phyloP scores from a whole-genome alignment of 2,797 vertebrate genomes.

The Orestias chungarensis region DNA sequence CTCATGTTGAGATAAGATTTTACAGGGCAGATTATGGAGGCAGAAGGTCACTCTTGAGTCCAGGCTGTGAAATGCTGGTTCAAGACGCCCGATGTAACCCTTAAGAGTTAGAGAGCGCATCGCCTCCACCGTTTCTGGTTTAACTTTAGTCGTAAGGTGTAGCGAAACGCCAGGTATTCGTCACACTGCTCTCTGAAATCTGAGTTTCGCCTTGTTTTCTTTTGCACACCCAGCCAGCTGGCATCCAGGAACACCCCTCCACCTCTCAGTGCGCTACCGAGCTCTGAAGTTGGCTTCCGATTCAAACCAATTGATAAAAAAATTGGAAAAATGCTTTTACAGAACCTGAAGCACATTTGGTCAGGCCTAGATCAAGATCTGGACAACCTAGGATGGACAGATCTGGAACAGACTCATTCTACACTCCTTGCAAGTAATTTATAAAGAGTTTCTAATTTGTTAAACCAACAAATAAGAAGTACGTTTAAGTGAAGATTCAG shows the following conservation, averaged over 20 bases:
- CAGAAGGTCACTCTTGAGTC: slow-evolving; percentile 45
- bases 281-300: neutral
- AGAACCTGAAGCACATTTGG: neutral
- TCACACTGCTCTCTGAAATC: neutral
- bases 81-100: slow-evolving; percentile 28
- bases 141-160: neutral
- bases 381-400: no score
- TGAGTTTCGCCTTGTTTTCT: neutral
- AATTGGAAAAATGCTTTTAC: neutral
- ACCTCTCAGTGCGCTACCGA: neutral
- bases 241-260: neutral
- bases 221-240: neutral
- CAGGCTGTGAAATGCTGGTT: slow-evolving; percentile 35
- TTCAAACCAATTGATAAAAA: neutral
- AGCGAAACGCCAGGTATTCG: neutral
- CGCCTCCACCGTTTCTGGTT: neutral
- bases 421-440: no score
- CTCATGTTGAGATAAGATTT: slow-evolving; percentile 13
- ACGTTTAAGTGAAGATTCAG: no score
- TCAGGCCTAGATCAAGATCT: neutral
- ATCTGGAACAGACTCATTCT: no score
- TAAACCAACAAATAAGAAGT: no score
- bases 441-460: no score
- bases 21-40: slow-evolving; percentile 15
- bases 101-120: slow-evolving; percentile 43